Percentiles rank a stretch among this genome's conserved stretches.
Conservation (phyloP, 1,140 invertebrate species). For the Anadara kagoshimensis region DNA sequence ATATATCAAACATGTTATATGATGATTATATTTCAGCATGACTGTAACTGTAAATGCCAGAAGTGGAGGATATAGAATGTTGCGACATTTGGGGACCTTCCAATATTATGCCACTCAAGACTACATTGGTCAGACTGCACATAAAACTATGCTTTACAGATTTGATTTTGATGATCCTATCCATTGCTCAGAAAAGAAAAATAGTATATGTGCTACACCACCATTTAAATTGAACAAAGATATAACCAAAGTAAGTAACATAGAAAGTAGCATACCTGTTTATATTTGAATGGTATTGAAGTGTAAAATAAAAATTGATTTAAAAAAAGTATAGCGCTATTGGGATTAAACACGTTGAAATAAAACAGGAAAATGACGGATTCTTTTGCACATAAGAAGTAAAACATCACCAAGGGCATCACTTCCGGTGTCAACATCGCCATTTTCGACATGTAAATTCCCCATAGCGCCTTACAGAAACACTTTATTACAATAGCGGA, state of each 20-base stretch:
- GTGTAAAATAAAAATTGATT: too few relatives aligned
- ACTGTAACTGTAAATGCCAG: neutral
- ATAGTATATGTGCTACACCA: neutral
- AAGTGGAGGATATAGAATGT: constrained; percentile 12
- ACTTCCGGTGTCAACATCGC: too few relatives aligned
- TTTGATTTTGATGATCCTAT: constrained; percentile 19
- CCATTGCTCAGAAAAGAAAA: constrained; percentile 11
- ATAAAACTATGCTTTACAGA: constrained; percentile 17
- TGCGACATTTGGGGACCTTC: neutral
- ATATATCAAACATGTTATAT: too few relatives aligned
- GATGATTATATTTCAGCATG: constrained; percentile 1
- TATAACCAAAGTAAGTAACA: constrained; percentile 14
- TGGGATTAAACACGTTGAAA: too few relatives aligned
- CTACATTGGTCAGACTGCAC: neutral
- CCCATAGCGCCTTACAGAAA: too few relatives aligned
- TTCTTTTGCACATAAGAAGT: too few relatives aligned
- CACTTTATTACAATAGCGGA: too few relatives aligned
- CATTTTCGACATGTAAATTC: too few relatives aligned
- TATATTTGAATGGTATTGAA: too few relatives aligned
- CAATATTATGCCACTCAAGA: neutral
- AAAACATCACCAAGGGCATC: too few relatives aligned
- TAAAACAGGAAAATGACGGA: too few relatives aligned
- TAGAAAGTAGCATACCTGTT: neutral
- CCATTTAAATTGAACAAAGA: constrained; percentile 6
- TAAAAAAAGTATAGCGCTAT: too few relatives aligned